Evolutionary conservation across 2,113 vertebrate genomes (phyloP).

Genomic region (Stomatorhinus ivindoensis): DNA sequence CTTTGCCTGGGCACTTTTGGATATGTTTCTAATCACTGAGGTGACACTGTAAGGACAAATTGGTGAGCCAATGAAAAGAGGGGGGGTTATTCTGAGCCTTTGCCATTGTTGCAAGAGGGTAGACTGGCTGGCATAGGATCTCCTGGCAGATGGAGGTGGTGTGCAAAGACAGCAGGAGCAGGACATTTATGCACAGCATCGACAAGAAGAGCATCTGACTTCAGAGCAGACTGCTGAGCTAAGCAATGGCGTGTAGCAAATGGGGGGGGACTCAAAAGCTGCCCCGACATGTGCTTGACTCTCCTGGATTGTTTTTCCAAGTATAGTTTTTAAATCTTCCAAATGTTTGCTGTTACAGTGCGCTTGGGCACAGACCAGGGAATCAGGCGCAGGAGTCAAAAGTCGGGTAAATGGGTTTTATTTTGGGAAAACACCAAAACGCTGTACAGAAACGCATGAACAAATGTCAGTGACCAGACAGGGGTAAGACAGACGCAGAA

Average conservation of each 20-base stretch:
- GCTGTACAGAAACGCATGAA: too few species aligned
- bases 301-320: not conserved
- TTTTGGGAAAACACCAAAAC: too few species aligned
- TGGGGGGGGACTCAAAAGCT: not conserved
- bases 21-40: not conserved
- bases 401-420: too few species aligned
- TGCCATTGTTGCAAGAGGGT: not conserved
- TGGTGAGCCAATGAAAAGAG: not conserved
- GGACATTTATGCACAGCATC: not conserved
- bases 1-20: not conserved
- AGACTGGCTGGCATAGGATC: not conserved
- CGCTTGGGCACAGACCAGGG: too few species aligned
- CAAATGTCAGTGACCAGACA: too few species aligned
- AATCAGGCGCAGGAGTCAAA: too few species aligned
- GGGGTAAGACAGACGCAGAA: too few species aligned
- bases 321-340: not conserved
- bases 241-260: not conserved
- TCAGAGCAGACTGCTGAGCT: not conserved
- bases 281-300: not conserved
- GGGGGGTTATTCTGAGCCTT: not conserved
- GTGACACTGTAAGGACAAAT: not conserved
- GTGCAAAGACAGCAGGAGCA: not conserved
- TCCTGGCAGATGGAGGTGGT: not conserved
- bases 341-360: not conserved
- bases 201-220: not conserved